Conservation (phyloP, 1,140 invertebrate genomes). For the Drosophila miranda region DNA sequence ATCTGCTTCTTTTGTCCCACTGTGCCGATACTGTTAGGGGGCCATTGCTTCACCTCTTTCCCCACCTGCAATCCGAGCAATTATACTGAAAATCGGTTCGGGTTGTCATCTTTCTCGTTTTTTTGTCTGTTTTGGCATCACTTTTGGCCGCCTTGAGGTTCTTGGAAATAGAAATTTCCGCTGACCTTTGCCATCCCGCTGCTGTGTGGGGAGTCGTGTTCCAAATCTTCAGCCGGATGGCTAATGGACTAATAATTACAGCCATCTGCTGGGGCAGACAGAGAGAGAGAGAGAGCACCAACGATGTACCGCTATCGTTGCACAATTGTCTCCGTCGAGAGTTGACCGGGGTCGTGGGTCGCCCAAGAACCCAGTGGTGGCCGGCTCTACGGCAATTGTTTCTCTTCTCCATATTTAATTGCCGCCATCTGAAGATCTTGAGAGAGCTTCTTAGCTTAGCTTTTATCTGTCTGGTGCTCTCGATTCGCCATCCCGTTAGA, state of each 20-base stretch:
- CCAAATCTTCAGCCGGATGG: constrained; percentile 58
- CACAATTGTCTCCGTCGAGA: constrained; percentile 26
- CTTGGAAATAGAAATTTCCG: constrained; percentile 49
- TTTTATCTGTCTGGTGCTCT: not conserved
- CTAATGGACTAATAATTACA: constrained; percentile 76
- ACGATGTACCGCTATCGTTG: constrained; percentile 36
- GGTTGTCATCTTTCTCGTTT: constrained; percentile 37
- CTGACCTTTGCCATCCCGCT: constrained; percentile 48
- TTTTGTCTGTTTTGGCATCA: constrained; percentile 14
- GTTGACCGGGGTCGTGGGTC: constrained; percentile 7
- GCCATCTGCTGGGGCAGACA: constrained; percentile 14
- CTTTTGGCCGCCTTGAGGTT: constrained; percentile 10
- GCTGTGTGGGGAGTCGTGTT: constrained; percentile 41
- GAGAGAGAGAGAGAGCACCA: too few relatives aligned
- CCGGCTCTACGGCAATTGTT: constrained; percentile 62
- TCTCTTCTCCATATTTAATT: constrained; percentile 31
- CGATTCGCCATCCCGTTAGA: too few relatives aligned
- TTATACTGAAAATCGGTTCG: constrained; percentile 24
- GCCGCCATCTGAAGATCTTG: constrained; percentile 1
- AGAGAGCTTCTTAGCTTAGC: not conserved
- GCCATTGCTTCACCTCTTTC: not conserved
- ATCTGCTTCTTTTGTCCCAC: not conserved
- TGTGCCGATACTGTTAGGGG: not conserved
- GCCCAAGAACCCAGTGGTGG: constrained; percentile 1
- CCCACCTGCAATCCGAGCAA: constrained; percentile 7